These are phyloP conservation scores for Archaeoteleia sp. DNA, from an alignment of 2,888 invertebrate species.

Conservation along the genomic window DNA sequence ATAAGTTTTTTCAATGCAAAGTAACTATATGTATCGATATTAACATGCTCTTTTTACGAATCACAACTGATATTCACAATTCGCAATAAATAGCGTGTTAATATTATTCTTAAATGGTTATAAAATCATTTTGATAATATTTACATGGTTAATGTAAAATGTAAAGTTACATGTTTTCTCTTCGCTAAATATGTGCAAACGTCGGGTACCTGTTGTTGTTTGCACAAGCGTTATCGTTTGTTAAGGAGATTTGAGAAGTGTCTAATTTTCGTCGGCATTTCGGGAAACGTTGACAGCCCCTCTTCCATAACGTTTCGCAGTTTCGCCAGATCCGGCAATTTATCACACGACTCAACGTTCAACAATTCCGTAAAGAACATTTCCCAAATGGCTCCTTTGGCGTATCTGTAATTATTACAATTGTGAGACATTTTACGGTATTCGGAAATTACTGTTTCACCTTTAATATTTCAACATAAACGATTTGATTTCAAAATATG, in stretches of 20 bases:
- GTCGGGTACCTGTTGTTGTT: constrained; percentile 21
- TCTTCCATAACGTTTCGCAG: constrained; percentile 74
- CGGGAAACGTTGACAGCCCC: constrained; percentile 64
- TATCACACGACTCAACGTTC: constrained; percentile 87
- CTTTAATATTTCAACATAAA: no score
- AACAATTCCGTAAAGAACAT: constrained; percentile 86
- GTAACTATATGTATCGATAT: constrained; percentile 5
- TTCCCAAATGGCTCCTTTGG: constrained; percentile 85
- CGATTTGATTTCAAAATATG: no score
- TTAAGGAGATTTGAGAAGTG: constrained; percentile 70
- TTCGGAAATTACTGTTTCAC: no score
- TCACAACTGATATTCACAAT: no score
- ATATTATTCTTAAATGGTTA: constrained; percentile 63
- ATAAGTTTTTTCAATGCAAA: constrained; percentile 20
- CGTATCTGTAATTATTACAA: constrained; percentile 81
- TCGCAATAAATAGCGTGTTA: constrained; percentile 70
- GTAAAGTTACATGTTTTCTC: no score
- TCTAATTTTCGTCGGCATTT: constrained; percentile 64
- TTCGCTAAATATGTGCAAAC: constrained; percentile 60
- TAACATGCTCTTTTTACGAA: constrained; percentile 49
- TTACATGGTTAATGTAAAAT: no score
- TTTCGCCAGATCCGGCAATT: constrained; percentile 83
- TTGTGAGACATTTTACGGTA: no score
- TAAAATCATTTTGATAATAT: no score
- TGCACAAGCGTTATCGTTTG: constrained; percentile 72